These are phyloP conservation scores for Myrmecophaga tridactyla DNA, from an alignment of 2,113 vertebrate genomes.

Conservation along the genomic window DNA sequence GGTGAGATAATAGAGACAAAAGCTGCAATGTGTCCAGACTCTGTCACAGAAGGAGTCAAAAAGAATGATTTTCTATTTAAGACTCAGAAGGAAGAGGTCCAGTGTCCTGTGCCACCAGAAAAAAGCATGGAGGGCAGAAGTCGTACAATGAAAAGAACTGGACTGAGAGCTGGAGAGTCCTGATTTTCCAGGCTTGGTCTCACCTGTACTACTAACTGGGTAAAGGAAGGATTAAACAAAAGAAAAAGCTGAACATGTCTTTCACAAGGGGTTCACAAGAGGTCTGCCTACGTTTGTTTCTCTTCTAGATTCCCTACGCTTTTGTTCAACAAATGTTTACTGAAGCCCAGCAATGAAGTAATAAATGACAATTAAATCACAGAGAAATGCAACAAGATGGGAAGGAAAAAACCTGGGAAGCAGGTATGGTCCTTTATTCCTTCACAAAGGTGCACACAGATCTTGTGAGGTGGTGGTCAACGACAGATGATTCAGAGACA, in stretches of 20 bases:
- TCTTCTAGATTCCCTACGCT: background rate
- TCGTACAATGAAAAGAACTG: background rate
- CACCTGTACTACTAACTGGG: background rate
- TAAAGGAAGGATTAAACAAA: background rate
- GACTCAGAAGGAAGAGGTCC: background rate
- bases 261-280: background rate
- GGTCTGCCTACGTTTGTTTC: background rate
- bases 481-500: background rate
- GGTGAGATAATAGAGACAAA: background rate
- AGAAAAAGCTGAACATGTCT: background rate
- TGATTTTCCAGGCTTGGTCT: background rate
- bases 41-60: background rate
- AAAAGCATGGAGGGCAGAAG: background rate
- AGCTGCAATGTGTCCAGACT: background rate
- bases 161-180: background rate
- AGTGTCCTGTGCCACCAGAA: background rate
- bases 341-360: background rate
- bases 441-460: background rate
- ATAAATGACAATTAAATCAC: background rate
- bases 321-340: background rate
- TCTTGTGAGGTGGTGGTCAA: background rate
- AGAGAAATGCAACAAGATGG: background rate
- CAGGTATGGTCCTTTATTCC: background rate
- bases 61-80: background rate
- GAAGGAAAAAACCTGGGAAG: background rate